These are phyloP conservation scores for Pterophyllum scalare DNA, from an alignment of 2,113 vertebrate genomes.

Conservation along the genomic window DNA sequence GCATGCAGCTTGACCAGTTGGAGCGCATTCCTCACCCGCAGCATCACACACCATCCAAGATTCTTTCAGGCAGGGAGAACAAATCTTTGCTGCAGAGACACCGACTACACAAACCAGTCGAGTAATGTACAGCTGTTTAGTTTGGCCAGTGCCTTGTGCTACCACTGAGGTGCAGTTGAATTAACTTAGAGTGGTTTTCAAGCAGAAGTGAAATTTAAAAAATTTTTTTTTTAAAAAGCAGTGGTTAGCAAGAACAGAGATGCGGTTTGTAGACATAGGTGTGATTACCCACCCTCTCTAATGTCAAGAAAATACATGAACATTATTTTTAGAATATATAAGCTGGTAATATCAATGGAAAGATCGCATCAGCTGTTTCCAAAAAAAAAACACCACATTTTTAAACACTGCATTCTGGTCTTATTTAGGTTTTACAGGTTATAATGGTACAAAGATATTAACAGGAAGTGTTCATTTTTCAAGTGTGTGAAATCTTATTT, in stretches of 20 bases:
- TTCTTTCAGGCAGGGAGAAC: slow-evolving; percentile 15
- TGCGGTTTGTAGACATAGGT: slow-evolving; percentile 19
- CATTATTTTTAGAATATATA: not conserved
- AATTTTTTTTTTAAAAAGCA: not conserved
- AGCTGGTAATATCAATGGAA: not conserved
- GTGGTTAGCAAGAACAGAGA: not conserved
- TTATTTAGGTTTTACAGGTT: not conserved
- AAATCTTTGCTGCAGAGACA: not conserved
- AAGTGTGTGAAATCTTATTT: not conserved
- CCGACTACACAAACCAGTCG: slow-evolving; percentile 11
- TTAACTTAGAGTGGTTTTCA: not conserved
- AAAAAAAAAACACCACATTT: not conserved
- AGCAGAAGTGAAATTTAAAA: not conserved
- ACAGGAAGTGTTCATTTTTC: not conserved
- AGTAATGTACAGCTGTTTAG: slow-evolving; percentile 26
- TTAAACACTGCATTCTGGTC: not conserved
- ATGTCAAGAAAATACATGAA: not conserved
- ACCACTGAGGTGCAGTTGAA: not conserved
- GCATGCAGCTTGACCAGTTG: slow-evolving; percentile 63
- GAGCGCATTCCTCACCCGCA: slow-evolving; percentile 52
- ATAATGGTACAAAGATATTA: not conserved
- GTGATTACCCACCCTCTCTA: not conserved
- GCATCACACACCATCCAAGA: slow-evolving; percentile 36
- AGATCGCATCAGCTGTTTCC: not conserved
- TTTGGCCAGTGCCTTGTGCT: not conserved